These are phyloP conservation scores for Arge pagana DNA, from an alignment of 2,888 invertebrate genomes.

Conservation along the genomic window DNA sequence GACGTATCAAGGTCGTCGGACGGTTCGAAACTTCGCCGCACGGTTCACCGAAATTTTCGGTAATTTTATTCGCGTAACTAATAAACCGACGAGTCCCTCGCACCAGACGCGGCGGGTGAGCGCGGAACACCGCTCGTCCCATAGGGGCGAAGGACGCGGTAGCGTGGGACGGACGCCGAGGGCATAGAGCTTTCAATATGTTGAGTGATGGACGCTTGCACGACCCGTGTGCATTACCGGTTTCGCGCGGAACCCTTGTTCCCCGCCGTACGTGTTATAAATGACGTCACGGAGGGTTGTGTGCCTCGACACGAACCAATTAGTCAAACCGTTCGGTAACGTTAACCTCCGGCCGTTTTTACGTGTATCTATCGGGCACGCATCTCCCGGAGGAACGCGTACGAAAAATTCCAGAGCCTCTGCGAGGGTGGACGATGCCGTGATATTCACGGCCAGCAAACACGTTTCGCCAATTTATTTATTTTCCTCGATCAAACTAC, in stretches of 20 bases:
- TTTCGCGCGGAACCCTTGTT: neutral
- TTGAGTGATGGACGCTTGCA: constrained; percentile 19
- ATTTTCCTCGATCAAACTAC: too few species aligned
- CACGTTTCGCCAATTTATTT: too few species aligned
- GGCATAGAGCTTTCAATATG: constrained; percentile 15
- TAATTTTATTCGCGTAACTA: constrained; percentile 12
- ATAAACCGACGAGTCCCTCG: constrained; percentile 11
- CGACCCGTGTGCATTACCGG: constrained; percentile 20
- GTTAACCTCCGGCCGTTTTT: neutral
- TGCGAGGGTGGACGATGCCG: too few species aligned
- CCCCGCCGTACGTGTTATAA: constrained; percentile 26
- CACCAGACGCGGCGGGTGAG: constrained; percentile 1
- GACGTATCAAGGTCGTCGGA: too few species aligned
- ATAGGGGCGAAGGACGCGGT: neutral
- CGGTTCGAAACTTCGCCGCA: too few species aligned
- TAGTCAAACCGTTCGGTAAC: constrained; percentile 22
- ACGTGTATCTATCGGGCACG: neutral
- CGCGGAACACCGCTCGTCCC: neutral
- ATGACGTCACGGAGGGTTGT: constrained; percentile 26
- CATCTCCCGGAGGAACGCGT: too few species aligned
- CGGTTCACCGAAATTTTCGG: constrained; percentile 2
- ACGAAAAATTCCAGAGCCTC: too few species aligned
- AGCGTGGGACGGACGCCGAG: neutral
- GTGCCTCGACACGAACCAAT: constrained; percentile 29
- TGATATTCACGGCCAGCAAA: too few species aligned